Percentiles rank a stretch among this genome's conserved stretches.
Evolutionary conservation across 1,140 invertebrate genomes (phyloP).

Genomic region (Aphelinus certus): DNA sequence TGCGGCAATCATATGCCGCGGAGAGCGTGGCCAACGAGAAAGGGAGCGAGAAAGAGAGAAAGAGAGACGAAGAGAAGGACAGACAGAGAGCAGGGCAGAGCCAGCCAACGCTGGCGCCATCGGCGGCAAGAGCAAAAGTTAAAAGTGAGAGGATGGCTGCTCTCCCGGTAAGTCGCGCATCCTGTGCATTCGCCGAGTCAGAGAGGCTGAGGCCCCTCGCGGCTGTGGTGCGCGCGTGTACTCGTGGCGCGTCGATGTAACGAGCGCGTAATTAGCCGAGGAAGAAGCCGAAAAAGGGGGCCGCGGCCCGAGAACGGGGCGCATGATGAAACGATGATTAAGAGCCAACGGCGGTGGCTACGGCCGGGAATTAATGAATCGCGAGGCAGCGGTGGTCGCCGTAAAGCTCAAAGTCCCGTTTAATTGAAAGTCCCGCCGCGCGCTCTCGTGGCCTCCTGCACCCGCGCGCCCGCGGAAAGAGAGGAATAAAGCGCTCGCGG

Average conservation of each 20-base stretch:
- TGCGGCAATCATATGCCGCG: not conserved
- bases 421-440: conserved; percentile 6
- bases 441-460: no score
- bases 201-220: no score
- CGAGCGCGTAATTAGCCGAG: no score
- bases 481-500: not conserved
- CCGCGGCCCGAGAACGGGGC: not conserved
- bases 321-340: not conserved
- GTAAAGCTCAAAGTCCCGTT: not conserved
- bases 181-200: not conserved
- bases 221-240: no score
- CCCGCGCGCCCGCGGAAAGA: not conserved
- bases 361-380: conserved; percentile 15
- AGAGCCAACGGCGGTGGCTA: not conserved
- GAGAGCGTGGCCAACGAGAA: no score
- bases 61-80: no score
- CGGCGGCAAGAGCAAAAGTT: not conserved
- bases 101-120: conserved; percentile 27
- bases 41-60: no score
- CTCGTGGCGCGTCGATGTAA: no score
- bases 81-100: not conserved
- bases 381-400: not conserved
- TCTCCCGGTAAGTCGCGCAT: conserved; percentile 21
- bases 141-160: not conserved
- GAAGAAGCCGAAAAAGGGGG: not conserved